These are phyloP conservation scores for human (Homo sapiens) DNA, from an alignment of 2,113 vertebrate genomes.

Conservation along the genomic window DNA sequence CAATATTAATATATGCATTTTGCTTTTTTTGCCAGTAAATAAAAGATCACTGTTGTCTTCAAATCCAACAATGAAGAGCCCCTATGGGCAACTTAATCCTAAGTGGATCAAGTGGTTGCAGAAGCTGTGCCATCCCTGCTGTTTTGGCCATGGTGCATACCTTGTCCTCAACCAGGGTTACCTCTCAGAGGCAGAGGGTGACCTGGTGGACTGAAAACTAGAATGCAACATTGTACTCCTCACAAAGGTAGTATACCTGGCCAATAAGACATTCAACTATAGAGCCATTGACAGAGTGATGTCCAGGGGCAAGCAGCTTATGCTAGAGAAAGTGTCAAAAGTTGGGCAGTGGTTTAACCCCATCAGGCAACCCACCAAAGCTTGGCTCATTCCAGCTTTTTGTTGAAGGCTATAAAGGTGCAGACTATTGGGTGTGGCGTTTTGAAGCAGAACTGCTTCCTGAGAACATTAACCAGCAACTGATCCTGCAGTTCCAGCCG, in stretches of 20 bases:
- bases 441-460: conserved; percentile 96
- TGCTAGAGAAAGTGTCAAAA: conserved; percentile 97
- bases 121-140: too few species aligned
- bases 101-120: too few species aligned
- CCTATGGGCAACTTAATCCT: too few species aligned
- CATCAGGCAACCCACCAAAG: conserved; percentile 95
- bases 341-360: conserved; percentile 96
- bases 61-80: too few species aligned
- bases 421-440: conserved; percentile 95
- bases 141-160: too few species aligned
- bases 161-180: too few species aligned
- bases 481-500: conserved; percentile 96
- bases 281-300: conserved; percentile 98
- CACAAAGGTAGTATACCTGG: conserved; percentile 93
- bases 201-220: too few species aligned
- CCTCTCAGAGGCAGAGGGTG: too few species aligned
- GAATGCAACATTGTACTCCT: too few species aligned
- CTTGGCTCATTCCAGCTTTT: conserved; percentile 98
- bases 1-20: too few species aligned
- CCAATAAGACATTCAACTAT: conserved; percentile 99
- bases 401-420: conserved; percentile 97
- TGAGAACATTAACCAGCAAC: conserved; percentile 95
- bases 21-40: too few species aligned
- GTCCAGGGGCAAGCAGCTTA: conserved; percentile 95
- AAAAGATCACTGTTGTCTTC: too few species aligned